A percentile compares a stretch with the other conserved stretches of the same genome.
These are phyloP conservation scores for Coturnix japonica DNA, from an alignment of 2,113 vertebrate species.

Conservation along the genomic window DNA sequence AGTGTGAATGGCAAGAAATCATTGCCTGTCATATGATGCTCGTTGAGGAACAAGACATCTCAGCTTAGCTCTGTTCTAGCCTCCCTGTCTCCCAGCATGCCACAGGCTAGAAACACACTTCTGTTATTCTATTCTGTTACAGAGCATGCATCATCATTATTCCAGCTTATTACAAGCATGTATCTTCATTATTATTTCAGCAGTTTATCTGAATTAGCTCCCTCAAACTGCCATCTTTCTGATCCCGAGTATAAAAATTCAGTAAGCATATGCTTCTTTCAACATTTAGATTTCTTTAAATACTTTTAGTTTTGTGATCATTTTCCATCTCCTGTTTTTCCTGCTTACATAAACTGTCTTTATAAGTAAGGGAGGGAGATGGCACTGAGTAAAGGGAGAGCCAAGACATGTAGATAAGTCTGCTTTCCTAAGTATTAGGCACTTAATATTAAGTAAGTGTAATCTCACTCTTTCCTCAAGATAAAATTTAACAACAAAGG, in stretches of 20 bases:
- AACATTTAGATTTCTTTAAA: background rate
- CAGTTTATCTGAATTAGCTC: background rate
- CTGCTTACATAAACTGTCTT: background rate
- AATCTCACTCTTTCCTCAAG: background rate
- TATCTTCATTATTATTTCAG: conserved; percentile 21
- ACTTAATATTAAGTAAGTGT: background rate
- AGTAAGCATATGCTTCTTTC: background rate
- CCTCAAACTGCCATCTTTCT: conserved; percentile 27
- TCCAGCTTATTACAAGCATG: background rate
- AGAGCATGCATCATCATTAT: background rate
- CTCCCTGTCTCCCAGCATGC: conserved; percentile 1
- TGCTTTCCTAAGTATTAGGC: background rate
- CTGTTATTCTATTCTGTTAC: background rate
- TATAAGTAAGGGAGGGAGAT: background rate
- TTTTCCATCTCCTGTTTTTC: background rate
- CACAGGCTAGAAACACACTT: background rate
- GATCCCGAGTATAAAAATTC: background rate
- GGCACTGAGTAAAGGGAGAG: too few relatives aligned
- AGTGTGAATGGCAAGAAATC: conserved; percentile 60
- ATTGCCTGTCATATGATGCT: conserved; percentile 33
- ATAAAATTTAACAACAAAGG: background rate
- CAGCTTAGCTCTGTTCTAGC: conserved; percentile 52
- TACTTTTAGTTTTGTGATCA: background rate
- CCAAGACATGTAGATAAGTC: background rate
- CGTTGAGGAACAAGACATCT: conserved; percentile 45